Conservation (phyloP, 2,888 invertebrate genomes). For the Acrobasis suavella region DNA sequence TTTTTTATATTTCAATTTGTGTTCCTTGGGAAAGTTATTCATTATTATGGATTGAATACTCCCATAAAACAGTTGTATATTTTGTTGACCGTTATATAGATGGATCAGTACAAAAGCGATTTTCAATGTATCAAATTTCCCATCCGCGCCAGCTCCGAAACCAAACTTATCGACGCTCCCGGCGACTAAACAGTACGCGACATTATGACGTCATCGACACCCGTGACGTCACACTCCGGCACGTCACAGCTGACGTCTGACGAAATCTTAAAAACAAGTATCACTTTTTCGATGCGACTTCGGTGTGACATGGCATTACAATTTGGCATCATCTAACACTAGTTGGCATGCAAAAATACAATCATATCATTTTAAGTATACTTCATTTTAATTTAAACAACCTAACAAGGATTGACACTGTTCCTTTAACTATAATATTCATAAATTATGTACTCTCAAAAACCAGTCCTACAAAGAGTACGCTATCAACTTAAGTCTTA, state of each 20-base stretch:
- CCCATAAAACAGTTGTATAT: no score
- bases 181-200: slow-evolving; percentile 26
- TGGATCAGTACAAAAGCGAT: no score
- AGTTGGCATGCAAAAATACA: slow-evolving; percentile 13
- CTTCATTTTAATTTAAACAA: neutral
- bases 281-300: slow-evolving; percentile 49
- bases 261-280: slow-evolving; percentile 50
- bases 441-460: no score
- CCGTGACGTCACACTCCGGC: slow-evolving; percentile 12
- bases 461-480: no score
- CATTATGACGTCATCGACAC: slow-evolving; percentile 8
- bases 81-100: no score
- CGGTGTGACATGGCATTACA: slow-evolving; percentile 32
- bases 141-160: neutral
- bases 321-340: slow-evolving; percentile 28
- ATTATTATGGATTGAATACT: no score
- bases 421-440: neutral
- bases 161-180: slow-evolving; percentile 27
- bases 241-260: slow-evolving; percentile 12
- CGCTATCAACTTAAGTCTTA: no score
- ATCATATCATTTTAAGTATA: neutral
- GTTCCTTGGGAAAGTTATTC: no score
- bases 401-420: neutral
- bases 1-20: no score
- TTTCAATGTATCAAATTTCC: neutral